Percentiles rank a stretch among this genome's conserved stretches.
Conservation (phyloP, 2,797 vertebrate genomes). For the Pseudotriccus pelzelni region DNA sequence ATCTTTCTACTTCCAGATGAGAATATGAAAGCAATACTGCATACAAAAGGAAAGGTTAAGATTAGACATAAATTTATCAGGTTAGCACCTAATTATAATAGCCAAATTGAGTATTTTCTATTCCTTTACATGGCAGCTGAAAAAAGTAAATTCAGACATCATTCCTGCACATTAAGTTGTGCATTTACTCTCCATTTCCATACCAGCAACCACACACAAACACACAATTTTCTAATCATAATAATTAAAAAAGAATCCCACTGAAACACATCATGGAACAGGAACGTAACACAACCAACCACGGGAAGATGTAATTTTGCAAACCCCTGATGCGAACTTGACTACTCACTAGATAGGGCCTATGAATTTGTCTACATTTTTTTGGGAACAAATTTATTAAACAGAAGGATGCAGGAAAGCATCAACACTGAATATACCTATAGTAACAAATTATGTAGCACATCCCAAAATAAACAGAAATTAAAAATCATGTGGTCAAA, state of each 20-base stretch:
- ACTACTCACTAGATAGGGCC: neutral
- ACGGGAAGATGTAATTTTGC: constrained; percentile 25
- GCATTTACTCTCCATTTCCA: neutral
- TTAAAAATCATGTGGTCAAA: neutral
- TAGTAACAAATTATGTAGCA: neutral
- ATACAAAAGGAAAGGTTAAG: neutral
- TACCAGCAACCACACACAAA: neutral
- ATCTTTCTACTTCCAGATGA: neutral
- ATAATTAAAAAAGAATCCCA: neutral
- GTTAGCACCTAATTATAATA: neutral
- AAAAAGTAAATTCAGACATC: neutral
- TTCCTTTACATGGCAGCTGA: neutral
- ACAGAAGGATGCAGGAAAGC: neutral
- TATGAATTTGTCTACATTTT: neutral
- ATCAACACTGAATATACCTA: neutral
- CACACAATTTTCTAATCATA: neutral
- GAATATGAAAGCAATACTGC: neutral
- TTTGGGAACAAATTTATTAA: neutral
- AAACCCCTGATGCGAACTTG: neutral
- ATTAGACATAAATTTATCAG: neutral
- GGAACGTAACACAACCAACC: neutral
- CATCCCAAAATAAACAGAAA: neutral
- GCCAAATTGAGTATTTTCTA: neutral
- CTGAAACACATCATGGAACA: constrained; percentile 19
- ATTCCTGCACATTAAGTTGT: neutral